Percentiles rank a stretch among this genome's conserved stretches.
These are phyloP conservation scores for Synanthedon myopaeformis DNA, from an alignment of 2,888 invertebrate genomes.

Conservation along the genomic window DNA sequence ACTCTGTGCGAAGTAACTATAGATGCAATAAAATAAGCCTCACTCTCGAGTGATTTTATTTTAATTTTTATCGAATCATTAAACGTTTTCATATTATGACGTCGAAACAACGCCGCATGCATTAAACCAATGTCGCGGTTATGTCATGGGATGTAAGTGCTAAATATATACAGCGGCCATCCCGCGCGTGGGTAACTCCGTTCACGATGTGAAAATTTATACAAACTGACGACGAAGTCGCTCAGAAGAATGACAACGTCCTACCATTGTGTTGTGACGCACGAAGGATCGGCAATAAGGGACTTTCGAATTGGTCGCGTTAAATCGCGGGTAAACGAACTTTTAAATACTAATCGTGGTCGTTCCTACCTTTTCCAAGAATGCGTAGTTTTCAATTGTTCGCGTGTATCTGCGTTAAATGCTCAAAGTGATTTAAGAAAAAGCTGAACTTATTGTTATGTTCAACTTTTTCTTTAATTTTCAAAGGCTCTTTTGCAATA, in stretches of 20 bases:
- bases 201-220: neutral
- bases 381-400: neutral
- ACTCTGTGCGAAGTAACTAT: too few species aligned
- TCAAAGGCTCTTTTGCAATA: too few species aligned
- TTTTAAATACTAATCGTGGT: neutral
- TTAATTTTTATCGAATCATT: too few species aligned
- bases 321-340: neutral
- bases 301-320: neutral
- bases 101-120: constrained; percentile 9
- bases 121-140: constrained; percentile 22
- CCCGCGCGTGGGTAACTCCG: constrained; percentile 22
- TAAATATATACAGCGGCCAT: constrained; percentile 29
- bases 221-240: neutral
- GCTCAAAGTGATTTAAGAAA: too few species aligned
- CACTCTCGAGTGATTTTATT: too few species aligned
- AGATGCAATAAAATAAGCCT: too few species aligned
- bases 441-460: too few species aligned
- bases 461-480: too few species aligned
- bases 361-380: neutral
- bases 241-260: neutral
- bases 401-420: too few species aligned
- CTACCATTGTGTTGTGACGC: neutral
- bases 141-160: constrained; percentile 37
- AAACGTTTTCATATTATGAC: too few species aligned
- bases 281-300: too few species aligned